A percentile compares a stretch with the other conserved stretches of the same genome.
Evolutionary conservation across 1,140 invertebrate genomes (phyloP).

Genomic region (Metaphire vulgaris): DNA sequence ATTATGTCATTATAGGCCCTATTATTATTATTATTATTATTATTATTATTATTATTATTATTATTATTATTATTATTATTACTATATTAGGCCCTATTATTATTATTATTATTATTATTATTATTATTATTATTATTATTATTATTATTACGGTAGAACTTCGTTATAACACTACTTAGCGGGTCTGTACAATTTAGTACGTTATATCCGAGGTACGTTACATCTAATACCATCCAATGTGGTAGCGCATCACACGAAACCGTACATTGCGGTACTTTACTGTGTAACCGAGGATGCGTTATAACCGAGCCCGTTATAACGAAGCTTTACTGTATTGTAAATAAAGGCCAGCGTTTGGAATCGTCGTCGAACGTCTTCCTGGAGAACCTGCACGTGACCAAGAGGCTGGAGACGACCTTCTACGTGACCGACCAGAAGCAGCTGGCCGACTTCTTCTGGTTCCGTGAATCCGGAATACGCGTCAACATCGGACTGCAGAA

Average conservation of each 20-base stretch:
- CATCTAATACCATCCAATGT: no score
- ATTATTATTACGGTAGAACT: no score
- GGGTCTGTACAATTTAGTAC: no score
- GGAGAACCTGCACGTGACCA: conserved; percentile 8
- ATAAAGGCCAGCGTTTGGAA: not conserved
- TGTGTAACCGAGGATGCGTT: no score
- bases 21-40: not conserved
- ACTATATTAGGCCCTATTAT: no score
- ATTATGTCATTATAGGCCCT: not conserved
- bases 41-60: not conserved
- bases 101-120: conserved; percentile 5
- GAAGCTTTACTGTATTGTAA: not conserved
- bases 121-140: conserved; percentile 1
- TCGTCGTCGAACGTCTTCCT: conserved; percentile 5
- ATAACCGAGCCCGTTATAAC: no score
- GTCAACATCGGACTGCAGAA: conserved; percentile 39
- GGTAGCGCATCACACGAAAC: no score
- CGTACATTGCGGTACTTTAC: no score
- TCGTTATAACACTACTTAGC: no score
- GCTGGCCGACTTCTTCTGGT: conserved; percentile 38
- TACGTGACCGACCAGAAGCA: conserved; percentile 37
- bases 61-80: no score
- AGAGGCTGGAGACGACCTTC: not conserved
- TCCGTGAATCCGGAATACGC: conserved; percentile 33
- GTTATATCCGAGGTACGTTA: no score